Conservation (phyloP, 1,140 invertebrate genomes). For the Battus philenor region DNA sequence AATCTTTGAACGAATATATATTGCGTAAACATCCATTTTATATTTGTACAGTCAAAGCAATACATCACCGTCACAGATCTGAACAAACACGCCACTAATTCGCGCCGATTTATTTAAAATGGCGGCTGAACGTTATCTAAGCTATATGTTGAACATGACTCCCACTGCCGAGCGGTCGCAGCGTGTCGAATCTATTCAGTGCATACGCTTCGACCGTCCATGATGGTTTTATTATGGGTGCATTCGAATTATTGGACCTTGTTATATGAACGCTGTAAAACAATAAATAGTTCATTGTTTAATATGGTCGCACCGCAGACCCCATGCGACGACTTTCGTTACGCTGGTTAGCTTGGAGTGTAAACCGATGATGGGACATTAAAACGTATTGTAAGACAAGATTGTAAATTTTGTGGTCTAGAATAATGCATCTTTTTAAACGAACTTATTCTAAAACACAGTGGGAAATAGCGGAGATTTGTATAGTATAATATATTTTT, state of each 20-base stretch:
- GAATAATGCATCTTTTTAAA: too few relatives aligned
- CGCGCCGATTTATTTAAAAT: constrained; percentile 45
- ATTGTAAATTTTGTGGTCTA: too few relatives aligned
- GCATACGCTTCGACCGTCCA: constrained; percentile 31
- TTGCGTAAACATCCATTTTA: too few relatives aligned
- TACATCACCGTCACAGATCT: constrained; percentile 52
- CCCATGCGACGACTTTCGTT: constrained; percentile 48
- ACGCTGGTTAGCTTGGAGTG: constrained; percentile 34
- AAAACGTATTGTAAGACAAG: constrained; percentile 40
- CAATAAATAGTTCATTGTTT: constrained; percentile 66
- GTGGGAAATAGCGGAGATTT: too few relatives aligned
- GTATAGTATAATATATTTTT: too few relatives aligned
- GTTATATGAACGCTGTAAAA: constrained; percentile 67
- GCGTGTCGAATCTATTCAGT: constrained; percentile 65
- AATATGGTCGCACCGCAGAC: constrained; percentile 36
- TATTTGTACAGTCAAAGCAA: constrained; percentile 26
- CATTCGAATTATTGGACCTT: constrained; percentile 50
- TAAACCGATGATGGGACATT: constrained; percentile 53
- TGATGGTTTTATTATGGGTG: constrained; percentile 64
- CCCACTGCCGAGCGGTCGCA: constrained; percentile 65
- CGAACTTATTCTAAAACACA: too few relatives aligned
- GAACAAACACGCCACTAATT: constrained; percentile 56
- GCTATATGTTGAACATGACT: constrained; percentile 56
- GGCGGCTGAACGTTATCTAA: constrained; percentile 65
- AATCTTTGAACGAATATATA: too few relatives aligned